phyloP scores from a whole-genome alignment of 2,888 invertebrate species.

The Iphiclides podalirius region DNA sequence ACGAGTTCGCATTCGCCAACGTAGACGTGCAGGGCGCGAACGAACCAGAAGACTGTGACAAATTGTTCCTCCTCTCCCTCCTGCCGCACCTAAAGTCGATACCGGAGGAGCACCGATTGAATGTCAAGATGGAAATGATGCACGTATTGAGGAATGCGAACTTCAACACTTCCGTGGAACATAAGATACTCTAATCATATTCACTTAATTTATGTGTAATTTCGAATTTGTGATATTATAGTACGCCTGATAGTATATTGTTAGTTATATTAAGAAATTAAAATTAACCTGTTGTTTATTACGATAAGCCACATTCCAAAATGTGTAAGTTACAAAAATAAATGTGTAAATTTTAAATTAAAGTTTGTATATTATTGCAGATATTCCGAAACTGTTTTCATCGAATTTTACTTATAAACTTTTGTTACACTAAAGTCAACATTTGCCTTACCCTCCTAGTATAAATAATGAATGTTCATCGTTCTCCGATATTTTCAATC shows the following conservation, averaged over 20 bases:
- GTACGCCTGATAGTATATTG: not conserved
- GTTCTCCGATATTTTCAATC: too few relatives aligned
- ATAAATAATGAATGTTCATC: too few relatives aligned
- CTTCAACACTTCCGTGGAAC: conserved; percentile 41
- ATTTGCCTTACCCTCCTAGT: too few relatives aligned
- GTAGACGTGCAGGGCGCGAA: conserved; percentile 46
- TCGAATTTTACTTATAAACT: too few relatives aligned
- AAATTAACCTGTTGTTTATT: conserved; percentile 10
- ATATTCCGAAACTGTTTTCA: too few relatives aligned
- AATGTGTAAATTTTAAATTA: not conserved
- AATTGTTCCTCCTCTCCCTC: conserved; percentile 63
- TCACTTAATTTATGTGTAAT: not conserved
- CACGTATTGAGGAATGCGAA: conserved; percentile 63
- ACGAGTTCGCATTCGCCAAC: conserved; percentile 64
- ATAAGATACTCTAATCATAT: conserved; percentile 35
- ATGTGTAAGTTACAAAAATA: not conserved
- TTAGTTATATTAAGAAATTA: conserved; percentile 5
- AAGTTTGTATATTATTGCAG: not conserved
- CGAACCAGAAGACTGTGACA: conserved; percentile 60
- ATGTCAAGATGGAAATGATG: conserved; percentile 69
- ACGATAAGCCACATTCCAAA: conserved; percentile 9
- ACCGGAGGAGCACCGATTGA: conserved; percentile 58
- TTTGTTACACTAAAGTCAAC: too few relatives aligned
- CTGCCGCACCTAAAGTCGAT: conserved; percentile 64
- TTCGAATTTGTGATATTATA: conserved; percentile 8